Conservation (phyloP, 2,113 vertebrate genomes). For the Petroica traversi region DNA sequence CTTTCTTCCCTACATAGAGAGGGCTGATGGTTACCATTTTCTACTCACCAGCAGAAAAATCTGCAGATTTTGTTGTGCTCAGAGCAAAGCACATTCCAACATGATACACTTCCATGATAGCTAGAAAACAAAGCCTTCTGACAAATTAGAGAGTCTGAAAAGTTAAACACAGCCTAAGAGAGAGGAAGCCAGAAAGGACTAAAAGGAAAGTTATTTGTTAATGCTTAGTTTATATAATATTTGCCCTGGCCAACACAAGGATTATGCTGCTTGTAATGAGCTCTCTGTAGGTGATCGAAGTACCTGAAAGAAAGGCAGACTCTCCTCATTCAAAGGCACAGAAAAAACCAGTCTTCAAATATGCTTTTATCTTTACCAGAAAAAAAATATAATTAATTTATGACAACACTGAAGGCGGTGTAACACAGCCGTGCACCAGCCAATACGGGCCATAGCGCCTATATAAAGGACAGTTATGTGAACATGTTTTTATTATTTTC, state of each 20-base stretch:
- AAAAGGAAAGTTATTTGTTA: background rate
- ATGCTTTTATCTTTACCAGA: background rate
- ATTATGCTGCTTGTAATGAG: background rate
- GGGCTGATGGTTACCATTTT: background rate
- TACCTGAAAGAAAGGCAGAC: background rate
- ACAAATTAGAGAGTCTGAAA: background rate
- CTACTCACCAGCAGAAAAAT: background rate
- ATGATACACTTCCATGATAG: background rate
- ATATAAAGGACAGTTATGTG: background rate
- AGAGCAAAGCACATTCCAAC: background rate
- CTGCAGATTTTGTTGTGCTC: background rate
- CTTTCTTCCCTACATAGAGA: background rate
- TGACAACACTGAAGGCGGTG: background rate
- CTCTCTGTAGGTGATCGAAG: background rate
- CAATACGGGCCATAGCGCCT: background rate
- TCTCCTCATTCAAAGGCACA: background rate
- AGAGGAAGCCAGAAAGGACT: background rate
- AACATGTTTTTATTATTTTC: background rate
- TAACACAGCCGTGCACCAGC: background rate
- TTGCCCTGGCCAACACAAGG: background rate
- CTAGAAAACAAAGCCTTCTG: background rate
- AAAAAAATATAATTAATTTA: background rate
- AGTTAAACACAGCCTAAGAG: background rate
- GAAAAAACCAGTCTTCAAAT: background rate
- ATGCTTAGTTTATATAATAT: background rate